A percentile compares a stretch with the other conserved stretches of the same genome.
These are phyloP conservation scores for Odontamblyopus lacepedii DNA, from an alignment of 2,797 vertebrate genomes.

Conservation along the genomic window DNA sequence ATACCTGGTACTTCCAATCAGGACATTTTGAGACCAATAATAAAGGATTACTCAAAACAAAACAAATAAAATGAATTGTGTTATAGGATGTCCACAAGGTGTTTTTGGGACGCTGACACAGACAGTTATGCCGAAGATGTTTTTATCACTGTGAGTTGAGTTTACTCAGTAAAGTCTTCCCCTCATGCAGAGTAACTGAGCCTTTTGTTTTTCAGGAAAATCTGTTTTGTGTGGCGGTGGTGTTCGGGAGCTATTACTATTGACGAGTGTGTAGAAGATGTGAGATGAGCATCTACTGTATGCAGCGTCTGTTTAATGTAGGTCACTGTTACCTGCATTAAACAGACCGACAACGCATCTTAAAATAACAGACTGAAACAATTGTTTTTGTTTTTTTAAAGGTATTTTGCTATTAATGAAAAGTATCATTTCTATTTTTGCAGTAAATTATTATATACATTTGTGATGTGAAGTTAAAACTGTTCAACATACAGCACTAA, in stretches of 20 bases:
- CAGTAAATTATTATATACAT: too few species aligned
- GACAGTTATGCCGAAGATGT: conserved; percentile 90
- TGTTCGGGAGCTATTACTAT: conserved; percentile 93
- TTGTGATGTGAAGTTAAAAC: too few species aligned
- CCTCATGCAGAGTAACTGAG: not conserved
- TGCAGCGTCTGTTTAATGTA: not conserved
- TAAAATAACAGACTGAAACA: not conserved
- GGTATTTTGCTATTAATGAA: too few species aligned
- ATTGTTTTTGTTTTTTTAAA: not conserved
- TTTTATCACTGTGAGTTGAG: conserved; percentile 89
- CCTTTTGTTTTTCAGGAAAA: conserved; percentile 81
- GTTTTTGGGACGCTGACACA: conserved; percentile 95
- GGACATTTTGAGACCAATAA: too few species aligned
- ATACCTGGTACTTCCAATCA: too few species aligned
- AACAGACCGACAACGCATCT: not conserved
- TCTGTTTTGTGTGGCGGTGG: conserved; percentile 89
- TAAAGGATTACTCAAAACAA: too few species aligned
- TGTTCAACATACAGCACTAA: too few species aligned
- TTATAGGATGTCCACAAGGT: conserved; percentile 89
- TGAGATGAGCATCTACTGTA: conserved; percentile 7
- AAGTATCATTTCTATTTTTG: too few species aligned
- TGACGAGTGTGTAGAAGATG: conserved; percentile 61
- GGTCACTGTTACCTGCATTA: not conserved
- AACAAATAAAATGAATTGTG: not conserved
- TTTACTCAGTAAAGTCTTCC: not conserved